Evolutionary conservation across 2,888 invertebrate species (phyloP).

Genomic region (Agrotis clavis): DNA sequence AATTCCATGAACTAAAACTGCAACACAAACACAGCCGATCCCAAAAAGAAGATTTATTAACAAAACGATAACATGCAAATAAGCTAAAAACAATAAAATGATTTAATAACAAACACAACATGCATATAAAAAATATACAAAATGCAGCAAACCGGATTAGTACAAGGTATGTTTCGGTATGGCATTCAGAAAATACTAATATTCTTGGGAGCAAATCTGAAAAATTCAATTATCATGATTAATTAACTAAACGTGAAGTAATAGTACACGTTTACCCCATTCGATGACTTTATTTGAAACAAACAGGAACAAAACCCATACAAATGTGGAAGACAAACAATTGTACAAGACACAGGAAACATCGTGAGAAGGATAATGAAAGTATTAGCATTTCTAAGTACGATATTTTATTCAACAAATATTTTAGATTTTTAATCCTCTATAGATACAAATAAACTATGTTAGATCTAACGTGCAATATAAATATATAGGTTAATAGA

Average conservation of each 20-base stretch:
- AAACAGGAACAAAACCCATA: slow-evolving; percentile 23
- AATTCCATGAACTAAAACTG: slow-evolving; percentile 34
- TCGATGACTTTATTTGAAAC: slow-evolving; percentile 30
- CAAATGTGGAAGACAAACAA: slow-evolving; percentile 48
- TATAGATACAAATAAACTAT: slow-evolving; percentile 67
- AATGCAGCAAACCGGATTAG: slow-evolving; percentile 54
- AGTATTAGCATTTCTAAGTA: slow-evolving; percentile 64
- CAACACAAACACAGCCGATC: slow-evolving; percentile 70
- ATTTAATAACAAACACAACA: slow-evolving; percentile 57
- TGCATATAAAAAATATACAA: slow-evolving; percentile 56
- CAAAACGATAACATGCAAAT: slow-evolving; percentile 57
- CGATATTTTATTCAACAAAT: slow-evolving; percentile 74
- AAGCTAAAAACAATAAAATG: slow-evolving; percentile 49
- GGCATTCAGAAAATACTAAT: slow-evolving; percentile 85
- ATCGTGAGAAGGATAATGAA: slow-evolving; percentile 60
- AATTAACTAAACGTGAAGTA: slow-evolving; percentile 38
- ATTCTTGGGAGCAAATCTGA: slow-evolving; percentile 90
- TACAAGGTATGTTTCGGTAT: slow-evolving; percentile 52
- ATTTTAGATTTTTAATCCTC: slow-evolving; percentile 58
- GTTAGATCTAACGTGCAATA: slow-evolving; percentile 69
- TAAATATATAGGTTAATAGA: slow-evolving; percentile 64
- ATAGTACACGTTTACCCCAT: slow-evolving; percentile 23
- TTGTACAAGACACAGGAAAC: slow-evolving; percentile 7
- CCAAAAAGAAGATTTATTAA: slow-evolving; percentile 60
- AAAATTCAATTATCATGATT: slow-evolving; percentile 71